phyloP scores from a whole-genome alignment of 2,113 vertebrate species.

The Anhinga anhinga region DNA sequence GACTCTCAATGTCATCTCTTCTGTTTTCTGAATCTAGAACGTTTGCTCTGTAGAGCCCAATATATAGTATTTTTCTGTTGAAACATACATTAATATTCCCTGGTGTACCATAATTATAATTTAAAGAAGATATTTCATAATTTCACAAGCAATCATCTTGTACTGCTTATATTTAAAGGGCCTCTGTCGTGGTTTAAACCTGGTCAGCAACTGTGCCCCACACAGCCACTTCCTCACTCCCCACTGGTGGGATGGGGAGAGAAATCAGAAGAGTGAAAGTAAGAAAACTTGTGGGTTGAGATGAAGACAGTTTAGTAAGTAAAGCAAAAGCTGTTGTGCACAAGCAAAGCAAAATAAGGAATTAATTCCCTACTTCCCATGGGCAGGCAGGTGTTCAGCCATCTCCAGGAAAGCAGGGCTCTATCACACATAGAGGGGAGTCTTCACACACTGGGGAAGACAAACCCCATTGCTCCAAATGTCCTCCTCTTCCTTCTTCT shows the following conservation, averaged over 20 bases:
- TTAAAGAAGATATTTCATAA: background rate
- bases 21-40: background rate
- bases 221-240: rapidly evolving
- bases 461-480: rapidly evolving
- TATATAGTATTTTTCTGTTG: background rate
- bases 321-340: background rate
- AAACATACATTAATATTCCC: background rate
- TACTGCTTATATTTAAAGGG: background rate
- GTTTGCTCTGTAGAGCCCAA: background rate
- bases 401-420: background rate
- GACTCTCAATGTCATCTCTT: background rate
- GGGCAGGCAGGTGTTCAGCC: background rate
- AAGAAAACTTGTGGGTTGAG: background rate
- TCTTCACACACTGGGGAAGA: background rate
- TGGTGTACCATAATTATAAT: background rate
- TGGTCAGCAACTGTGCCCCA: rapidly evolving
- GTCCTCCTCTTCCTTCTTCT: rapidly evolving
- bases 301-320: background rate
- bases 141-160: background rate
- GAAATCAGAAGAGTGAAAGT: background rate
- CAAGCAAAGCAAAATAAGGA: background rate
- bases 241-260: background rate
- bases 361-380: background rate
- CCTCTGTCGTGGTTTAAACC: rapidly evolving
- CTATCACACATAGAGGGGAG: rapidly evolving